Evolutionary conservation across 2,113 vertebrate genomes (phyloP), one percentile per base, ranked within the genome.

Genomic region (Coracopsis vasa): DNA sequence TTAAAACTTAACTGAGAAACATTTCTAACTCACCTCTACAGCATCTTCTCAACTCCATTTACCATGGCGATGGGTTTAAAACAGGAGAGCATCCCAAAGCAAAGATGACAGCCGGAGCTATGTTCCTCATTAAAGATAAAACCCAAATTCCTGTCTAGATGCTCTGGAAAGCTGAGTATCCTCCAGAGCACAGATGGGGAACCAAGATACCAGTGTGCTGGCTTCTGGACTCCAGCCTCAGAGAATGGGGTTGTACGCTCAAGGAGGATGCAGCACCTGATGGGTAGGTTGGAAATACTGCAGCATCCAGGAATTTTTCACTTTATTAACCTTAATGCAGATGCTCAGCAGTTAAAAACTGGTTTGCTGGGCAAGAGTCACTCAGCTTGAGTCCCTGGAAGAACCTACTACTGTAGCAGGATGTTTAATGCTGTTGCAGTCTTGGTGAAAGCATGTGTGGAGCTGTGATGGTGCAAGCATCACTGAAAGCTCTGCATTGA

Each of bases 391-490:
- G 45, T 53, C 11, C 28, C 41, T 53, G 42, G n/a, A 81, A 89
- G n/a, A 79, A 48, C 10, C 41, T n/a, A 37, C 35, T 0, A 1
- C 64, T 67, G 51, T 53, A 77, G 66, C 27, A 83, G 67, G 78
- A 54, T 82, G 29, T 47, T 47, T 47, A 47, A 47, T 47, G 20
- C 45, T 47, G 20, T 17, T 31, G 50, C 3, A 54, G 70, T 37
- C 67, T 65, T 10, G 2, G 15, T 56, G 58, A 45, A 83, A 73
- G 45, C 0, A 0, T 11, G 1, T 31, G 33, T 8, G n/a, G 14
- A 45, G 72, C 64, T 85, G 42, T 21, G 42, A 33, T 5, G 27
- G 28, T 73, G 60, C 86, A 73, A 78, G n/a, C 25, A 45, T 13
- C 21, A 3, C 1, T 31, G 29, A 15, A 72, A 95, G 41, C 24